Evolutionary conservation across 1,140 invertebrate genomes (phyloP), one percentile per base, ranked within the genome.

Genomic region (Asbolus verrucosus): DNA sequence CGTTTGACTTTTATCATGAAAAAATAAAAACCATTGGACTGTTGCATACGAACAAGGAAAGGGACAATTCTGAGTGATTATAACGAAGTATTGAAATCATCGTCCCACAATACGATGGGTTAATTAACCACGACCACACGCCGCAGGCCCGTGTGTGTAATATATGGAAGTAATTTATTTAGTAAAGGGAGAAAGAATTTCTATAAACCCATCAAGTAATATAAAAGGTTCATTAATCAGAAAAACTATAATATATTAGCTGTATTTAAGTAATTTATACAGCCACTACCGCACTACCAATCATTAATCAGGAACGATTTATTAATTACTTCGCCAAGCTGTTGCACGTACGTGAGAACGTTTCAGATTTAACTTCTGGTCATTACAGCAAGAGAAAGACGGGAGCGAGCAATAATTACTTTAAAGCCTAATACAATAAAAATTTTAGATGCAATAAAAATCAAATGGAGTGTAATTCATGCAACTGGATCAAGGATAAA

Each of bases 151-250:
- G n/a, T n/a, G n/a, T n/a, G 18, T 19, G 8, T 54, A 54, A 54
- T 54, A 54, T 27, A 54, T 54, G 19, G 46, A 54, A 54, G 46
- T 24, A 27, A 54, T 54, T 54, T 54, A 24, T 54, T 54, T 54
- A 11, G 21, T 54, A 54, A 54, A 54, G 2, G 9, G 33, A 36
- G 5, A 36, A 27, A 54, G 19, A 54, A 54, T 54, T 54, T 54
- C 46, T 54, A 54, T 54, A 54, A 54, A 54, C 46, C 24, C 46
- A 54, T 54, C 46, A 54, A 24, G 18, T 13, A 31, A 31, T 11
- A 24, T 54, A 54, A 54, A 54, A 54, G 46, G 46, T 54, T 54
- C 46, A 54, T 54, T 54, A 54, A 54, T 54, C 46, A 54, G 46
- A 54, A 54, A 54, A 54, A 54, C 24, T 54, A 54, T 54, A 21